Percentiles rank a stretch among this genome's conserved stretches.
Evolutionary conservation across 1,140 invertebrate genomes (phyloP).

Genomic region (Aphelenchoides avenae): DNA sequence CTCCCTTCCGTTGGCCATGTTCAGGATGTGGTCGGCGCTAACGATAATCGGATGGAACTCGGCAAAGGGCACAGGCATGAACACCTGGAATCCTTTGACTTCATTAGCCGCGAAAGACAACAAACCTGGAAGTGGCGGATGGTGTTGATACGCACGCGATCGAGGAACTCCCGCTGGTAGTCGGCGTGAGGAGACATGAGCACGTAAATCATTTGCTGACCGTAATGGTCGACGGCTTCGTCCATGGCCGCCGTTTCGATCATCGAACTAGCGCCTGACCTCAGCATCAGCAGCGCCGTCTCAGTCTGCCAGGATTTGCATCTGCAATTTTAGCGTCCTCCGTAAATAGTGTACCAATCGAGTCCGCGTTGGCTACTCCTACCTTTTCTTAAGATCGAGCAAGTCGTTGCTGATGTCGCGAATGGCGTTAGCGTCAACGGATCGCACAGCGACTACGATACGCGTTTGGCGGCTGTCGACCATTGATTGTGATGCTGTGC

Average conservation of each 20-base stretch:
- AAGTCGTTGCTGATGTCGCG: slow-evolving; percentile 41
- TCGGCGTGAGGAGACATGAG: slow-evolving; percentile 56
- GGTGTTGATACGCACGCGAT: slow-evolving; percentile 54
- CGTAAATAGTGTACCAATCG: slow-evolving; percentile 17
- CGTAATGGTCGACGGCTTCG: slow-evolving; percentile 57
- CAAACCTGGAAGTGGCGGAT: slow-evolving; percentile 56
- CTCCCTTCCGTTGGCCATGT: slow-evolving; percentile 29
- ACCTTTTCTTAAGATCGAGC: slow-evolving; percentile 49
- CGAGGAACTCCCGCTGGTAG: slow-evolving; percentile 56
- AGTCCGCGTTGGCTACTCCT: slow-evolving; percentile 7
- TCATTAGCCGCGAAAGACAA: not conserved
- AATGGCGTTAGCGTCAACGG: slow-evolving; percentile 28
- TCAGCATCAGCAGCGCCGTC: slow-evolving; percentile 34
- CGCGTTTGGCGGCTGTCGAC: slow-evolving; percentile 34
- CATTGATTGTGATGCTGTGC: slow-evolving; percentile 21
- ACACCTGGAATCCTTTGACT: slow-evolving; percentile 35
- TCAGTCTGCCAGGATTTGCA: slow-evolving; percentile 50
- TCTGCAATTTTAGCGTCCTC: slow-evolving; percentile 22
- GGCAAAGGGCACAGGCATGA: slow-evolving; percentile 57
- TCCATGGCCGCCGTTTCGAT: slow-evolving; percentile 50
- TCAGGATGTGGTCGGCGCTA: slow-evolving; percentile 32
- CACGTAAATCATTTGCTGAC: slow-evolving; percentile 52
- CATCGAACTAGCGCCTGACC: slow-evolving; percentile 12
- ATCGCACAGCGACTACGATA: slow-evolving; percentile 23
- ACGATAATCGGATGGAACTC: slow-evolving; percentile 52